Evolutionary conservation across 1,140 invertebrate genomes (phyloP).

Genomic region (Drosophila orosa): DNA sequence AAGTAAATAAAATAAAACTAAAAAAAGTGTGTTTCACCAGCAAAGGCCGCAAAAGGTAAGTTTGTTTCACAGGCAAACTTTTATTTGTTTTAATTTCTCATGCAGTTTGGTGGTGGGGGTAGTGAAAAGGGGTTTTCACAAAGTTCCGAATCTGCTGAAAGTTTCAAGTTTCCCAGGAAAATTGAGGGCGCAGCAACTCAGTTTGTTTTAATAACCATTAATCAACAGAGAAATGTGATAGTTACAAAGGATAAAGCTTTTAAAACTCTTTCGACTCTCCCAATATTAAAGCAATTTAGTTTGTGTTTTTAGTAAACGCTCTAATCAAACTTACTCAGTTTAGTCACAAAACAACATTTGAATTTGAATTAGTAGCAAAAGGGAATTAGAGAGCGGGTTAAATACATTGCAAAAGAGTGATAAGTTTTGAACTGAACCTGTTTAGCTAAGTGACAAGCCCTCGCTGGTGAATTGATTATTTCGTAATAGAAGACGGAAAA

Average conservation of each 20-base stretch:
- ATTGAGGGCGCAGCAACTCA: not conserved
- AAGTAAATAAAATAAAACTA: constrained; percentile 4
- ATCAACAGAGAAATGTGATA: constrained; percentile 1
- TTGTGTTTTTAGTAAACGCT: constrained; percentile 33
- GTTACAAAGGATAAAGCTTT: not conserved
- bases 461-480: constrained; percentile 98
- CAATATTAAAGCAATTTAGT: no score
- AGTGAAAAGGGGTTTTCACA: not conserved
- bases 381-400: constrained; percentile 25
- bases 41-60: constrained; percentile 45
- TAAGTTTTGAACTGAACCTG: constrained; percentile 88
- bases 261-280: constrained; percentile 23
- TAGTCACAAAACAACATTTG: constrained; percentile 65
- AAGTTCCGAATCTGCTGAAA: constrained; percentile 18
- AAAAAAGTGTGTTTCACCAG: constrained; percentile 47
- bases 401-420: constrained; percentile 56
- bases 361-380: constrained; percentile 44
- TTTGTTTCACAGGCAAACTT: constrained; percentile 35
- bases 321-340: constrained; percentile 25
- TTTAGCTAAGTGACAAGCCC: constrained; percentile 98
- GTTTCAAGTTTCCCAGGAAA: constrained; percentile 5
- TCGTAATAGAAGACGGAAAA: constrained; percentile 99
- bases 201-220: constrained; percentile 9
- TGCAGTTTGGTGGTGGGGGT: constrained; percentile 11
- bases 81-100: constrained; percentile 21